phyloP scores from a whole-genome alignment of 2,113 vertebrate species.

The Glaucomys volans region DNA sequence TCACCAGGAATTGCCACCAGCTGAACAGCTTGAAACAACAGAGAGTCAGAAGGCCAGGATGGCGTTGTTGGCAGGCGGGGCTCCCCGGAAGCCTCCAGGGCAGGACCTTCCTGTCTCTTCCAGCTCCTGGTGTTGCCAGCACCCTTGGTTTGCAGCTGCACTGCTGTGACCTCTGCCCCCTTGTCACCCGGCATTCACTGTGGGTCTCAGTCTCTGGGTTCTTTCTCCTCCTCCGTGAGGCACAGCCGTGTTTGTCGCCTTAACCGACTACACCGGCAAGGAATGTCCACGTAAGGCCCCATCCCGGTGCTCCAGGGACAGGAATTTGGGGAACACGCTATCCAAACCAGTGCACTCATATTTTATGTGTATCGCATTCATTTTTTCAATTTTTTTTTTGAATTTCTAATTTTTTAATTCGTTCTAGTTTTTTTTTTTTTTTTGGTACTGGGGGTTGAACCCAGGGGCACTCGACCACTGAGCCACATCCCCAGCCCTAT shows the following conservation, averaged over 20 bases:
- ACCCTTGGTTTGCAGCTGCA: not conserved
- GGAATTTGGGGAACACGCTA: not conserved
- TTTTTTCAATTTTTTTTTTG: not conserved
- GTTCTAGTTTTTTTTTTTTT: too few relatives aligned
- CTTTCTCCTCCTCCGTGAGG: not conserved
- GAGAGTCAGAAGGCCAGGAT: not conserved
- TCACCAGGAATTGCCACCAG: not conserved
- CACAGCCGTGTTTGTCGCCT: not conserved
- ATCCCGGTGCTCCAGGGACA: not conserved
- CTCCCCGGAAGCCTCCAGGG: too few relatives aligned
- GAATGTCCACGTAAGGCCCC: not conserved
- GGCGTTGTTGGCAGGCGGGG: not conserved
- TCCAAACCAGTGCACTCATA: not conserved
- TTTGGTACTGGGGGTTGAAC: too few relatives aligned
- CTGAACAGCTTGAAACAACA: not conserved
- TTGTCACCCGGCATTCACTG: not conserved
- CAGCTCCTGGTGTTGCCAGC: accelerated
- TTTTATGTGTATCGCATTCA: not conserved
- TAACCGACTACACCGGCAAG: not conserved
- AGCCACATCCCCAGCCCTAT: too few relatives aligned
- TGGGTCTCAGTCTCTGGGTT: not conserved
- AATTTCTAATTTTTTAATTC: too few relatives aligned
- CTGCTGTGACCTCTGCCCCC: not conserved
- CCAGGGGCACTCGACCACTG: too few relatives aligned
- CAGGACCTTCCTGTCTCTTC: not conserved